Evolutionary conservation across 2,797 vertebrate species (phyloP).

Genomic region (Epinephelus coioides): DNA sequence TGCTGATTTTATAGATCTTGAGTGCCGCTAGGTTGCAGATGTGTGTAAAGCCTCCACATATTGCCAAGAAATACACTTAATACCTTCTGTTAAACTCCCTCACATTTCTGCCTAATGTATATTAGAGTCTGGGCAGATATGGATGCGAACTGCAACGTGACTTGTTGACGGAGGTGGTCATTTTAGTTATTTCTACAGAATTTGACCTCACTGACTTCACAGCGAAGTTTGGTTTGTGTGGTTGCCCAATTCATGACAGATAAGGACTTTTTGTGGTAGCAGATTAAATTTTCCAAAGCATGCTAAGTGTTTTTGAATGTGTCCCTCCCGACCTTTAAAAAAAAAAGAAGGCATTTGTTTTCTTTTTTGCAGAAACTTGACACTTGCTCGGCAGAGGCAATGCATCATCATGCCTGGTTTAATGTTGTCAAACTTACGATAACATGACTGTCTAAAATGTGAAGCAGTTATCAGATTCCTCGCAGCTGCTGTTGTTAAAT

Average conservation of each 20-base stretch:
- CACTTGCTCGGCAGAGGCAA: not conserved
- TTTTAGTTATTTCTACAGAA: not conserved
- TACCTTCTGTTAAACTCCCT: no score
- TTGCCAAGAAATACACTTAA: no score
- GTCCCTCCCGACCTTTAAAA: no score
- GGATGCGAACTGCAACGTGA: no score
- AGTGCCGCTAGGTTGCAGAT: no score
- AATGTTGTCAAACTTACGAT: conserved; percentile 4
- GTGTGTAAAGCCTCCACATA: no score
- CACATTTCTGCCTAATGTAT: no score
- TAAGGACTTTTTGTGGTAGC: not conserved
- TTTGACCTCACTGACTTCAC: not conserved
- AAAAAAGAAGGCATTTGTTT: not conserved
- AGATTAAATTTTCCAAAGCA: conserved; percentile 1
- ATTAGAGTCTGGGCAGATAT: no score
- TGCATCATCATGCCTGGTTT: not conserved
- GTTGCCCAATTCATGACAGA: not conserved
- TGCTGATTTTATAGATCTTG: no score
- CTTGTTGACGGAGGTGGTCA: no score
- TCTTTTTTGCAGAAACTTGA: conserved; percentile 13
- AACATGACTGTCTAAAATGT: not conserved
- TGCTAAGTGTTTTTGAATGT: not conserved
- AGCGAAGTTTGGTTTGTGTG: not conserved
- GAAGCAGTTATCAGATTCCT: conserved; percentile 27
- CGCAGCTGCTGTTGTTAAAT: conserved; percentile 21